Base-by-base conservation (phyloP, 2,113 vertebrate species). In the Mus spicilegus region DNA sequence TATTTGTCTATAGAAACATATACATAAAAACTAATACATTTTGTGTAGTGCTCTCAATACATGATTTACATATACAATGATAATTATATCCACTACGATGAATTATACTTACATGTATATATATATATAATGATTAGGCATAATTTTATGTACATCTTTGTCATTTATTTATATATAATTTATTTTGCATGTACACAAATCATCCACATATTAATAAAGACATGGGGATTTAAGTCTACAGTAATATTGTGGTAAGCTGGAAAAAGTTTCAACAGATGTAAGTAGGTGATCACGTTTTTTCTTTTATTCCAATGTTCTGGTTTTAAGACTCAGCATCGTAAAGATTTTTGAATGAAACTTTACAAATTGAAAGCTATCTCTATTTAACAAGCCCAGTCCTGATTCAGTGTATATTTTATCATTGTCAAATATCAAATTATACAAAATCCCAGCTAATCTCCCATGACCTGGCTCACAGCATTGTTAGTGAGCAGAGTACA, bases 391-490 rank as follows among this genome's bases (percentile, higher is more conserved):
- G 90, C 36, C 87, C 93, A 94, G 65, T 93, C 75, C 72, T 46
- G 54, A 92, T 84, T 67, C 19, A 75, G 82, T 94, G 93, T 89
- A 63, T 56, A 93, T 61, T 95, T 73, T 51, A 93, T 96, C 90
- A 61, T n/a, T 90, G 19, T 73, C 72, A 97, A 87, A 96, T 30
- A 97, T 95, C 96, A 95, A 97, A 96, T 95, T 97, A 77, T 30
- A 65, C 58, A 85, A 92, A 93, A 98, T 95, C 95, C 93, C 46
- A 91, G 81, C 70, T 97, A 87, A 98, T 94, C 92, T 96, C 70
- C 95, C 65, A 39, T 95, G 90, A 97, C 90, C 94, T 97, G 28
- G 94, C 20, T 76, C 7, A 95, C 39, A 56, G 89, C 49, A 77
- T 84, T 54, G 81, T 89, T 95, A 93, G 72, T 93, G 81, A 77